phyloP scores from a whole-genome alignment of 2,888 invertebrate genomes.

The Hydropsyche betteni region DNA sequence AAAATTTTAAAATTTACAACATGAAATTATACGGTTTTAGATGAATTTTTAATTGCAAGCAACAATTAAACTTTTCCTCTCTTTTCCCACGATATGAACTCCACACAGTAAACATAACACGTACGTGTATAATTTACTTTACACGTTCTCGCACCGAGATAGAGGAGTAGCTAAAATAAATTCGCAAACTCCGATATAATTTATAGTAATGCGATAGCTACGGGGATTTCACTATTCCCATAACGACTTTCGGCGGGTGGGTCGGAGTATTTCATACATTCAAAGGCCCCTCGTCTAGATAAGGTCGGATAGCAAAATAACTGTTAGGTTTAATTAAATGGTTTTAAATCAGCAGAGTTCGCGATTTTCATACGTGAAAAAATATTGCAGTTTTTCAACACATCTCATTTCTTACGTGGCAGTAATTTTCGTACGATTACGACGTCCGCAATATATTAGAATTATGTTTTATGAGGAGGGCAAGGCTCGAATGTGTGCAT shows the following conservation, averaged over 20 bases:
- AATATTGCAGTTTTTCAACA: no score
- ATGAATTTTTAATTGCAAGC: no score
- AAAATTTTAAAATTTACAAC: no score
- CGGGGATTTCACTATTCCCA: slow-evolving; percentile 22
- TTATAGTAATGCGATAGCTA: slow-evolving; percentile 29
- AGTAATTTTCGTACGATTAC: slow-evolving; percentile 15
- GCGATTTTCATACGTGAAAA: no score
- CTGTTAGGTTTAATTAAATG: slow-evolving; percentile 6
- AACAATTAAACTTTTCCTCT: no score
- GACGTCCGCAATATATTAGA: slow-evolving; percentile 14
- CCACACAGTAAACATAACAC: no score
- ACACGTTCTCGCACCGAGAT: no score
- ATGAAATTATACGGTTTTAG: no score
- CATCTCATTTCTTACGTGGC: no score
- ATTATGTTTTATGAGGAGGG: background rate
- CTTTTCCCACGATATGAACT: no score
- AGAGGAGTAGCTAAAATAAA: no score
- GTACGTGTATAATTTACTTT: no score
- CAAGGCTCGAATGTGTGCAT: slow-evolving; percentile 14
- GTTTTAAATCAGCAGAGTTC: background rate
- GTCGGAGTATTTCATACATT: slow-evolving; percentile 30
- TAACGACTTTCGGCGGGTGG: slow-evolving; percentile 20
- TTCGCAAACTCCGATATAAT: slow-evolving; percentile 19
- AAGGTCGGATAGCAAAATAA: slow-evolving; percentile 9
- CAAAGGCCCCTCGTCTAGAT: slow-evolving; percentile 17